Evolutionary conservation across 2,113 vertebrate genomes (phyloP), one percentile per base, ranked within the genome.

Genomic region (Hippocampus comes): DNA sequence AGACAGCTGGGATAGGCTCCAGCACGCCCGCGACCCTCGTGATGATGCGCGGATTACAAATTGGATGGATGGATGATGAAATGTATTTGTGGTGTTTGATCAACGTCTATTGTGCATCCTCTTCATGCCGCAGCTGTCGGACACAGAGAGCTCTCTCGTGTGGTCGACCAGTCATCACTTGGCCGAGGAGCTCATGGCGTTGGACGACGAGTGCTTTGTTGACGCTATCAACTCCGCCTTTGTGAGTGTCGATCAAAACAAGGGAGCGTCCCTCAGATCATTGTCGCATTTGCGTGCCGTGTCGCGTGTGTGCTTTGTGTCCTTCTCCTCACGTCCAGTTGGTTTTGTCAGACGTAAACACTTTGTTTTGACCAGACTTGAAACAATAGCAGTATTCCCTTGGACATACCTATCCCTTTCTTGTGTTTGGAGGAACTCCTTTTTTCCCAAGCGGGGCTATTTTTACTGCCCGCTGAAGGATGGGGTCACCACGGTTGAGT

Each of bases 211-310:
- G 82, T 90, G 91, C 85, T 99, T 99, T 80, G 94, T 98, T 41
- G 97, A 98, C 43, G 93, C 95, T 12, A 89, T 99, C 88, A 99
- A 99, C 90, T 96, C 96, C 68, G 96, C 97, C 72, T 99, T 99
- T 78, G 97, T 99, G 82, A 97, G 97, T 84, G 27, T 0, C 30
- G 55, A 41, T 46, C 27, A 66, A 48, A 66, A 18, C 17, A 2
- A 61, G 27, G 23, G 14, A 34, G 27, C 25, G 25, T 76, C 60
- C 66, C 66, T 81, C 82, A 61, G 48, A 4, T 23, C 34, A 55
- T 64, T 23, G 57, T 63, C 67, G 73, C 38, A 72, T 23, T 56
- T 70, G 65, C 64, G 30, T 77, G 67, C 48, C 25, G 6, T n/a
- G 15, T 15, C 0, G n/a, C 49, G 12, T 27, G 41, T 63, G 23